Conservation (phyloP, 2,113 vertebrate genomes). For the Phasianus colchicus region DNA sequence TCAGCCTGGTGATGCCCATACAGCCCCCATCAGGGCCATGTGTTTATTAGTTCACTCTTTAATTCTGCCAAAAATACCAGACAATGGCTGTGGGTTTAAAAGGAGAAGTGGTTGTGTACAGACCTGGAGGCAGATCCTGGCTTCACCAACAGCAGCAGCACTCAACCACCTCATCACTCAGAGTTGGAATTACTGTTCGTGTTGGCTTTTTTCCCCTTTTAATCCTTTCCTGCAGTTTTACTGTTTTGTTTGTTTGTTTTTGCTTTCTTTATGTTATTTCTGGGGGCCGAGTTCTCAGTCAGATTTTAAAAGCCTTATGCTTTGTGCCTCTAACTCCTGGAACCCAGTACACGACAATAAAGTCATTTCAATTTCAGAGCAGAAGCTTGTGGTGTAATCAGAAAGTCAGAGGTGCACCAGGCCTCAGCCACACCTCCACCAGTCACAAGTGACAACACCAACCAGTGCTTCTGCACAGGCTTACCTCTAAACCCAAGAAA, state of each 20-base stretch:
- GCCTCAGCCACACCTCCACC: not conserved
- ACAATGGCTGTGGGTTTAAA: not conserved
- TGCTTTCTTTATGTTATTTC: conserved; percentile 45
- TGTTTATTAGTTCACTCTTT: not conserved
- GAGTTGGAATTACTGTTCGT: conserved; percentile 4
- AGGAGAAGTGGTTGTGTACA: not conserved
- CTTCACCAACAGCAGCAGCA: not conserved
- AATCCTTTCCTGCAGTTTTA: conserved; percentile 52
- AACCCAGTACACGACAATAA: not conserved
- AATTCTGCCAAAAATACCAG: not conserved
- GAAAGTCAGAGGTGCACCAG: not conserved
- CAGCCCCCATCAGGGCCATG: not conserved
- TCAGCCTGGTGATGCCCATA: too few species aligned
- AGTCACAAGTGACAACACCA: not conserved
- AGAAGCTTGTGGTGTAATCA: not conserved
- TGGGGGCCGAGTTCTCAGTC: conserved; percentile 27
- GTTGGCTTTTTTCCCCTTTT: not conserved
- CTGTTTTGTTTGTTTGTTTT: not conserved
- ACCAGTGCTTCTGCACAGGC: not conserved
- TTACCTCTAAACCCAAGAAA: rapidly evolving
- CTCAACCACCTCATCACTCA: not conserved
- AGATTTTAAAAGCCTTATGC: not conserved
- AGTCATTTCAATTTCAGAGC: not conserved
- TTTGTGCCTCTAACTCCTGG: not conserved
- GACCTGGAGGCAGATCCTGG: conserved; percentile 3